A percentile compares a stretch with the other conserved stretches of the same genome.
Evolutionary conservation across 2,888 invertebrate species (phyloP).

Genomic region (Eupelmus urozonus): DNA sequence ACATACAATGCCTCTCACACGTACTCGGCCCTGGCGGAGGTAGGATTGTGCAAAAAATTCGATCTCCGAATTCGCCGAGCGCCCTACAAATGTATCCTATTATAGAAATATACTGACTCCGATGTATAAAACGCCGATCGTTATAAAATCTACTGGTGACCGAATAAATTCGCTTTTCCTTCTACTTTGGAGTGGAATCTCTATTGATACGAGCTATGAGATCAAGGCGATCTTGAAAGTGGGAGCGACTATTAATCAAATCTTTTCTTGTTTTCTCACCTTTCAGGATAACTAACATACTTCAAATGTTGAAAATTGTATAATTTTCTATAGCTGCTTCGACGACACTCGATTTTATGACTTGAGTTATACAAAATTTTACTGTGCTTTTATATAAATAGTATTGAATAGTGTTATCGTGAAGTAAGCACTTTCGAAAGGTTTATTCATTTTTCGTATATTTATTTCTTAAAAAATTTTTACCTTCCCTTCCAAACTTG

Average conservation of each 20-base stretch:
- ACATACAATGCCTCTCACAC: constrained; percentile 47
- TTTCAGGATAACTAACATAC: constrained; percentile 42
- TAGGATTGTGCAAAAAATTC: constrained; percentile 55
- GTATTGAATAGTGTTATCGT: constrained; percentile 42
- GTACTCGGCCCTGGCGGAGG: constrained; percentile 52
- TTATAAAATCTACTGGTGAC: constrained; percentile 55
- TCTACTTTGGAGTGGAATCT: constrained; percentile 47
- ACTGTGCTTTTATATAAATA: constrained; percentile 54
- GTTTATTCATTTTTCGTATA: constrained; percentile 49
- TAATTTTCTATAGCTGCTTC: constrained; percentile 35
- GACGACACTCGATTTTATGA: constrained; percentile 37
- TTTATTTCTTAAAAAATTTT: constrained; percentile 28
- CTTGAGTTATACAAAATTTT: constrained; percentile 47
- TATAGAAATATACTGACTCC: constrained; percentile 59
- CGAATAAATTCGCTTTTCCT: constrained; percentile 37
- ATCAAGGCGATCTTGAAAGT: constrained; percentile 59
- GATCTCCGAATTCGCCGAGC: constrained; percentile 53
- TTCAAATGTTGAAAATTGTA: constrained; percentile 17
- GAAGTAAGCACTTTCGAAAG: constrained; percentile 48
- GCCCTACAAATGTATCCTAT: constrained; percentile 49
- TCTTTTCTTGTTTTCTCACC: constrained; percentile 19
- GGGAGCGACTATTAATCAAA: constrained; percentile 47
- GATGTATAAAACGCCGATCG: constrained; percentile 54
- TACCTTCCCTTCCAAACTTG: constrained; percentile 15
- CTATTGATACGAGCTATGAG: constrained; percentile 58